Evolutionary conservation across 2,113 vertebrate species (phyloP), one percentile per base, ranked within the genome.

Genomic region (Oxygymnocypris stewartii): DNA sequence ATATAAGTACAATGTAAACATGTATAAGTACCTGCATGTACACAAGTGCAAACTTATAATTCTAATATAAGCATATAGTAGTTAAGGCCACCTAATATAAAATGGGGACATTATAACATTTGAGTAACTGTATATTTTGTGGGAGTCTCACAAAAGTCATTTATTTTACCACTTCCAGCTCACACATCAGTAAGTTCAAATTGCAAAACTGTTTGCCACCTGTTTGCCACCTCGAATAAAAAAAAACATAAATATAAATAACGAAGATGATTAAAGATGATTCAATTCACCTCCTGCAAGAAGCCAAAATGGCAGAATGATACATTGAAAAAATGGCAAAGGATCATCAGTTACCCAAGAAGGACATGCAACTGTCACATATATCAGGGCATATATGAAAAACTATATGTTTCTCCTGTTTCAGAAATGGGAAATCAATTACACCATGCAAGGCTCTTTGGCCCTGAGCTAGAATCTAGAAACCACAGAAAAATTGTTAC

Each of bases 351-450:
- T 49, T 54, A 51, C 76, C 76, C 16, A 54, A 35, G 76, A 54
- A 54, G 76, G 76, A 54, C 76, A 54, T 35, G 28, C n/a, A 78
- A 11, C 49, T 54, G 76, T 78, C 76, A 20, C 47, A 20, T 49
- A 25, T 76, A 42, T 59, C 57, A 88, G 57, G 40, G 44, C n/a
- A 77, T 23, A 49, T 40, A 63, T 28, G 73, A 65, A 76, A 51
- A 86, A 49, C 6, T 14, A 73, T 59, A 83, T 89, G 87, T 92
- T 91, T 94, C 91, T 93, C 89, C 80, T 81, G 91, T 94, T 94
- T 92, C 92, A 90, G 83, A 87, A 88, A 90, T 75, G 31, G 63
- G 85, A 91, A 92, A 94, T 93, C 92, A 88, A 93, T 93, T 90
- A 84, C 85, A 86, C 88, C 89, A 91, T 90, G 90, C 87, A 86